Percentiles rank a stretch among this genome's conserved stretches.
Conservation (phyloP, 2,888 invertebrate genomes). For the Gisinianus flammeolus region DNA sequence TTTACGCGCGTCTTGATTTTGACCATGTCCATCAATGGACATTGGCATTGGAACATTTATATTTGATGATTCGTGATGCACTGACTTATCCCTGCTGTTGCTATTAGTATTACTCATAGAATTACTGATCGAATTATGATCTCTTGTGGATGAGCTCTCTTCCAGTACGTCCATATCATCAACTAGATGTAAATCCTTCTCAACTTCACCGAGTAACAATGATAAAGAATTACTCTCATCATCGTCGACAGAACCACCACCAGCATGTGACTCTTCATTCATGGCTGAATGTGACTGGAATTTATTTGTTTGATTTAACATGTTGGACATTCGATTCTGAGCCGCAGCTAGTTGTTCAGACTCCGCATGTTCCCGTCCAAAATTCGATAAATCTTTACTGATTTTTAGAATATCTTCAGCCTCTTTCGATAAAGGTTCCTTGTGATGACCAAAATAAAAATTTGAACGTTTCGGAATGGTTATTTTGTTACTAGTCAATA, state of each 20-base stretch:
- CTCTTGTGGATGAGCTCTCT: neutral
- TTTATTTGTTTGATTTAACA: neutral
- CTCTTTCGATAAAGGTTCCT: slow-evolving; percentile 54
- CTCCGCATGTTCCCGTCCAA: slow-evolving; percentile 44
- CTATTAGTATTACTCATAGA: neutral
- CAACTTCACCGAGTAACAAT: slow-evolving; percentile 46
- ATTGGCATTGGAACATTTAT: slow-evolving; percentile 25
- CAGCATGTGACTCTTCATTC: slow-evolving; percentile 9
- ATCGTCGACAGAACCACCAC: slow-evolving; percentile 27
- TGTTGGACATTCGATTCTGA: slow-evolving; percentile 9
- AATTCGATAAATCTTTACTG: slow-evolving; percentile 53
- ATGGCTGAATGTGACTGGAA: slow-evolving; percentile 12
- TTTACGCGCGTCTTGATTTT: slow-evolving; percentile 12
- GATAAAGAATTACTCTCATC: slow-evolving; percentile 40
- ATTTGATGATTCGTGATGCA: slow-evolving; percentile 3
- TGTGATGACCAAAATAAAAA: slow-evolving; percentile 13
- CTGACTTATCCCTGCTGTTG: neutral
- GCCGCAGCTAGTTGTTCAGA: slow-evolving; percentile 23
- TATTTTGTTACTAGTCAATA: neutral
- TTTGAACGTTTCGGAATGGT: slow-evolving; percentile 27
- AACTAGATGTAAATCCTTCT: slow-evolving; percentile 40
- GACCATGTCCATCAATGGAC: slow-evolving; percentile 34
- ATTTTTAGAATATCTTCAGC: slow-evolving; percentile 57
- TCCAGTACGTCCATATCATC: slow-evolving; percentile 43
- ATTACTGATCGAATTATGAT: neutral